Evolutionary conservation across 1,140 invertebrate species (phyloP).

Genomic region (Drosophila malerkotliana): DNA sequence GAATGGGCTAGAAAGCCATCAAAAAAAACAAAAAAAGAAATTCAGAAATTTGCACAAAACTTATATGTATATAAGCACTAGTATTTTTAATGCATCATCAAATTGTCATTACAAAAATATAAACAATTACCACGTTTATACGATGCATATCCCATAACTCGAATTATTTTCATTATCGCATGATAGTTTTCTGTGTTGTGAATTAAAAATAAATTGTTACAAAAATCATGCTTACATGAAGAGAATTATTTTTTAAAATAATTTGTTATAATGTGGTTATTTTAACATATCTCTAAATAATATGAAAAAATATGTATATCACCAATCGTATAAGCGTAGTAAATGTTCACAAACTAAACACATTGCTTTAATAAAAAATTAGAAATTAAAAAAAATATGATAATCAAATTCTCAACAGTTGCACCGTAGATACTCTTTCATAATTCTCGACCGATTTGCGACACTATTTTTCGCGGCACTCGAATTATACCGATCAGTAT

Average conservation of each 20-base stretch:
- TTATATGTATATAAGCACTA: conserved; percentile 39
- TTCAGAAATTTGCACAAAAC: conserved; percentile 33
- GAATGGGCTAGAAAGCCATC: conserved; percentile 5
- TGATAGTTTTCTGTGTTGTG: conserved; percentile 6
- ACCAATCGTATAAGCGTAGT: conserved; percentile 40
- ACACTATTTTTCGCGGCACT: not conserved
- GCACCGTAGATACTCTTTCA: conserved; percentile 20
- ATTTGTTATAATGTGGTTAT: conserved; percentile 14
- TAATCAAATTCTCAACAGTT: conserved; percentile 17
- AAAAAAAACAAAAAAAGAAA: conserved; percentile 6
- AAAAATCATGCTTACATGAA: not conserved
- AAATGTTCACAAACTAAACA: conserved; percentile 24
- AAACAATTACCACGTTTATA: conserved; percentile 38
- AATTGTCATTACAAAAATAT: conserved; percentile 8
- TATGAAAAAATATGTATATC: conserved; percentile 16
- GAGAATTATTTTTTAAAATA: conserved; percentile 3
- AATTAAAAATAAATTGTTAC: conserved; percentile 6
- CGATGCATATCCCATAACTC: conserved; percentile 40
- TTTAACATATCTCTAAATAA: conserved; percentile 29
- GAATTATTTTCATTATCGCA: conserved; percentile 1
- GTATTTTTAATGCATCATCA: conserved; percentile 17
- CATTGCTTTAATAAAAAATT: conserved; percentile 19
- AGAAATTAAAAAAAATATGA: conserved; percentile 25
- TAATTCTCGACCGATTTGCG: conserved; percentile 9
- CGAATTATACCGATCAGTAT: conserved; percentile 1